phyloP scores from a whole-genome alignment of 2,113 vertebrate species.

The Heptranchias perlo region DNA sequence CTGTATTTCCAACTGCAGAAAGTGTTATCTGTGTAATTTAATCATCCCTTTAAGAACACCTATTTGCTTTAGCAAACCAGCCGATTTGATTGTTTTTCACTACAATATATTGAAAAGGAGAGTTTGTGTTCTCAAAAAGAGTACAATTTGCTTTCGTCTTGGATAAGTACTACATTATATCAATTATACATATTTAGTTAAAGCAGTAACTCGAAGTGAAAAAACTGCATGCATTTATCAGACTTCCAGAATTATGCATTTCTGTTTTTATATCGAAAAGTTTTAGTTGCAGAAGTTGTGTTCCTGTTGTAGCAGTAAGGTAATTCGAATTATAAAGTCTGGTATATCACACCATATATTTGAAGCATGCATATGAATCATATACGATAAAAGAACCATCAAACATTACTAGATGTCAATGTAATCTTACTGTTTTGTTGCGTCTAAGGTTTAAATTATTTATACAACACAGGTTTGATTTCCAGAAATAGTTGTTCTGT shows the following conservation, averaged over 20 bases:
- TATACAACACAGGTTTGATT: neutral
- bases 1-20: neutral
- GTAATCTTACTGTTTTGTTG: neutral
- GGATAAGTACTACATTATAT: neutral
- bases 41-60: neutral
- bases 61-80: neutral
- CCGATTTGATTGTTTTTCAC: neutral
- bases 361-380: neutral
- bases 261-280: neutral
- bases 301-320: no score
- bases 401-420: neutral
- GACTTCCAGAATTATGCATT: neutral
- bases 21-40: neutral
- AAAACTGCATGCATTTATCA: neutral
- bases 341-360: neutral
- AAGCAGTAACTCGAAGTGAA: neutral
- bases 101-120: neutral
- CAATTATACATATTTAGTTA: neutral
- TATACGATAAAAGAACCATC: neutral
- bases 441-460: neutral
- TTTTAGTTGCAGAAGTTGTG: no score
- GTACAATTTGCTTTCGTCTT: neutral
- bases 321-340: neutral
- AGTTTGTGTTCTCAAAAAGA: neutral
- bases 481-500: neutral